Evolutionary conservation across 2,888 invertebrate genomes (phyloP).

Genomic region (Ichneumoninae sp.): DNA sequence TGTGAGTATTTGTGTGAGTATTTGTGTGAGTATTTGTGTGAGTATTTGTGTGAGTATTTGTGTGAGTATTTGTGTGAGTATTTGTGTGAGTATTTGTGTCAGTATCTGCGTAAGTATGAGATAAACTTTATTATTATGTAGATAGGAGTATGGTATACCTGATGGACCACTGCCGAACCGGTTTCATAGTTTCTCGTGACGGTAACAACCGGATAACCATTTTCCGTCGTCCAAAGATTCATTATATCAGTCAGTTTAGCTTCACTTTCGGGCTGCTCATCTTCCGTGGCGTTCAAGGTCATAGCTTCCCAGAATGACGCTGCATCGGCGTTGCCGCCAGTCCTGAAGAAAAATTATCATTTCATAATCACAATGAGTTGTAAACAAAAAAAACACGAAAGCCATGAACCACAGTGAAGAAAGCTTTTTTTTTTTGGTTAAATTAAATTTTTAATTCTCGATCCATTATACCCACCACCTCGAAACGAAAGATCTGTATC

Average conservation of each 20-base stretch:
- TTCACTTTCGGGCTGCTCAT: constrained; percentile 66
- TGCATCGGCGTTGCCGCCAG: constrained; percentile 70
- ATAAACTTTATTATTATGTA: too few relatives aligned
- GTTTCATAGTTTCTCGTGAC: constrained; percentile 76
- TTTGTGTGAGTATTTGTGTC: too few relatives aligned
- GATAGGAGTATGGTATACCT: constrained; percentile 71
- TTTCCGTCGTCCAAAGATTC: constrained; percentile 75
- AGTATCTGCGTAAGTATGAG: too few relatives aligned
- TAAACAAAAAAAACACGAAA: background rate
- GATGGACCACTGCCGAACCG: constrained; percentile 72
- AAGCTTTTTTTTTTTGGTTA: background rate
- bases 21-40: too few relatives aligned
- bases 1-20: too few relatives aligned
- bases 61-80: too few relatives aligned
- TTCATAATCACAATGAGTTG: background rate
- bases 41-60: too few relatives aligned
- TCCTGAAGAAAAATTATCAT: constrained; percentile 70
- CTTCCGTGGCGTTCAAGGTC: constrained; percentile 67
- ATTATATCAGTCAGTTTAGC: constrained; percentile 73
- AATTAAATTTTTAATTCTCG: constrained; percentile 10
- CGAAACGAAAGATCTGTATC: constrained; percentile 78
- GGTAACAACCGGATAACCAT: constrained; percentile 80
- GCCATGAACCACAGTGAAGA: background rate
- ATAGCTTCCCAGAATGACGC: constrained; percentile 74
- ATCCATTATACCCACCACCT: constrained; percentile 79